Evolutionary conservation across 2,888 invertebrate species (phyloP), one percentile per base, ranked within the genome.

Genomic region (Hemicrepidius hirtus): DNA sequence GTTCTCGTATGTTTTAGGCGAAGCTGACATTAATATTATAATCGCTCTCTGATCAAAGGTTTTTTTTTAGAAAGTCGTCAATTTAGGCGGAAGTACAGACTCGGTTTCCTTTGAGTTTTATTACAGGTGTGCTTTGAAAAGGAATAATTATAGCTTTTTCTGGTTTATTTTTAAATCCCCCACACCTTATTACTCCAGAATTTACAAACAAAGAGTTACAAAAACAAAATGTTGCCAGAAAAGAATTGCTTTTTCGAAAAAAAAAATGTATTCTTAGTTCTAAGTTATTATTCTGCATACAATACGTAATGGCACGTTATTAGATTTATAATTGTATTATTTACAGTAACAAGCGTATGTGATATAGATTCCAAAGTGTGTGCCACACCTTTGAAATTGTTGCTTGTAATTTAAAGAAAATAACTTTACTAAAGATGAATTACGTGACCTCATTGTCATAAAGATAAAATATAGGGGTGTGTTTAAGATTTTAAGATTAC

Each of bases 271-370:
- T 24, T 50, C 50, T 13, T 16, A 4, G 37, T 37, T 57, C 16
- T 57, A 37, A 37, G 18, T 35, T 12, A 35, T 20, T 6, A 37
- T 37, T 57, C 37, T 57, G 57, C 37, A 57, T 57, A 57, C 57
- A 57, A 57, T 57, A 20, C 57, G 57, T 57, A 57, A 57, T 57
- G 37, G 20, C n/a, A 57, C 37, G 57, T 37, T 40, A 57, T 57
- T 57, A 37, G 20, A 16, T 32, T 40, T 37, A 20, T 21, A 37
- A 57, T 57, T 57, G 57, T 37, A 57, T 40, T 18, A 13, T 32
- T 55, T 32, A 35, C 55, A 35, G 37, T 37, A 20, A 1, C 20
- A 32, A 37, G 37, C 3, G 21, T 4, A 16, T 57, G 57, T 57
- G 57, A 40, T 57, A 57, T 37, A 57, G 57, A 57, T 57, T 57